Evolutionary conservation across 1,140 invertebrate genomes (phyloP), one percentile per base, ranked within the genome.

Genomic region (Bombus ignitus): DNA sequence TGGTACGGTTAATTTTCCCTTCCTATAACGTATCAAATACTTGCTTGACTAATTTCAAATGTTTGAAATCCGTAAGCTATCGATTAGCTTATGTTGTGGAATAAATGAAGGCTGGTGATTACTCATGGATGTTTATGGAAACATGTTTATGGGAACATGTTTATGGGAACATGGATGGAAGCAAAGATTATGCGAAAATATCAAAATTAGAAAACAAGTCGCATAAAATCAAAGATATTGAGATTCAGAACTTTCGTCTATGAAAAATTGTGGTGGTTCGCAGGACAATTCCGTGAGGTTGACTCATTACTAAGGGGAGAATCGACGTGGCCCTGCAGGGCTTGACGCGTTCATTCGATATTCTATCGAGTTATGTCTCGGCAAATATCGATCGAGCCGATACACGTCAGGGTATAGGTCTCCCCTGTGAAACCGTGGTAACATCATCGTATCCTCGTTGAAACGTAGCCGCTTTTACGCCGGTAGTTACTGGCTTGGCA

Each of bases 361-460:
- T 90, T 86, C 85, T 91, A 90, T 92, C 88, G 87, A 92, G 87
- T 92, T 92, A 92, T 91, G 90, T 90, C 83, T 89, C 85, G 81
- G 89, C 83, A 90, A 87, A 91, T 92, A 92, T 92, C 87, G 91
- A 92, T 92, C 87, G 90, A 81, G n/a, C 32, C 59, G 88, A 65
- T 81, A 89, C 78, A 83, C 75, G 76, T 77, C 83, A 85, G 71
- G 72, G 73, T 82, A 32, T 71, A 65, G 18, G 53, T 47, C 85
- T 74, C 70, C 89, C 75, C 74, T 66, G 79, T 89, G 76, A 73
- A 89, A 79, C 70, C 74, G 66, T 80, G 82, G 74, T 85, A 86
- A 83, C 85, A 80, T 87, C 87, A 66, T 80, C 59, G 59, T 83
- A 25, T 85, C 44, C 65, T 66, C 62, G 53, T 85, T 65, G 83